A percentile compares a stretch with the other conserved stretches of the same genome.
Conservation (phyloP, 2,113 vertebrate genomes). For the Hippocampus abdominalis region DNA sequence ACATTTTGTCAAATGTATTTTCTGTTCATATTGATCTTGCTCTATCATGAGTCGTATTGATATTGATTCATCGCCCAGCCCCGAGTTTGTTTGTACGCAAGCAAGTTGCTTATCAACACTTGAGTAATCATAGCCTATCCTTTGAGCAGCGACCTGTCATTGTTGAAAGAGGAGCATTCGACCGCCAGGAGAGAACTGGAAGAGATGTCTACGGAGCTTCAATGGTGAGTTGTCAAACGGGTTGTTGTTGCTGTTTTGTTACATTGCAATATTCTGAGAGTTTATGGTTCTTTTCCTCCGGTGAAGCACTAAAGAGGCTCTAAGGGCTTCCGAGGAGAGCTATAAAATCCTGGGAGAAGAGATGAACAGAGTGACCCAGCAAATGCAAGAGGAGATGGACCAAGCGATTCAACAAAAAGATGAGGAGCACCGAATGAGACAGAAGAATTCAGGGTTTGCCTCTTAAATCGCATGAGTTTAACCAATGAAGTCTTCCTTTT, state of each 20-base stretch:
- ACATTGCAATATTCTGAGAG: neutral
- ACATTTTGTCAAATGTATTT: no score
- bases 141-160: constrained; percentile 63
- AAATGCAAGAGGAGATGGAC: constrained; percentile 60
- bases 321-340: constrained; percentile 54
- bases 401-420: constrained; percentile 60
- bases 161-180: constrained; percentile 56
- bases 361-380: constrained; percentile 54
- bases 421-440: constrained; percentile 64
- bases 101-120: neutral
- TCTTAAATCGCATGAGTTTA: constrained; percentile 1
- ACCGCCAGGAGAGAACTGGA: constrained; percentile 71
- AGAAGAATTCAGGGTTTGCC: constrained; percentile 76
- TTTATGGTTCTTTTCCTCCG: constrained; percentile 20
- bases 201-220: constrained; percentile 70
- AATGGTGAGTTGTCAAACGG: constrained; percentile 71
- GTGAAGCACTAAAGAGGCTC: constrained; percentile 70
- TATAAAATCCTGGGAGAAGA: constrained; percentile 68
- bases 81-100: no score
- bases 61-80: no score
- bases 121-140: neutral
- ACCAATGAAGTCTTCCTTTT: constrained; percentile 4
- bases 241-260: neutral
- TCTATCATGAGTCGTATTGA: no score
- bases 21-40: no score